Base-by-base conservation (phyloP, 2,888 invertebrate genomes). In the Barypeithes pellucidus region DNA sequence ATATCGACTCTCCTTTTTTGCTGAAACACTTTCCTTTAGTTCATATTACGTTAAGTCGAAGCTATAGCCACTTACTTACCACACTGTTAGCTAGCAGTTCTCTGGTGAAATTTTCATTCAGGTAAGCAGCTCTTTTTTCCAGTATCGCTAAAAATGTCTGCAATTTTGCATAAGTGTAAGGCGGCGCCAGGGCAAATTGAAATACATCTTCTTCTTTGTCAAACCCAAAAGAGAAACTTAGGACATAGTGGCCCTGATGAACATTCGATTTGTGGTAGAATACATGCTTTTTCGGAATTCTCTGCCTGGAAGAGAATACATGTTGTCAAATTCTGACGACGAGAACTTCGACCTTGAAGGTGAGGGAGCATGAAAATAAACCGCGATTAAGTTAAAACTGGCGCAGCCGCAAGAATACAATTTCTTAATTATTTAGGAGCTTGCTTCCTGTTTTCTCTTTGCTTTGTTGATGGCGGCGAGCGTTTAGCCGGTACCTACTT, bases 171-270 rank as follows among this genome's bases (percentile, higher is more conserved):
- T 98, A 99, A n/a, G 97, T 96, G 85, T 99, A 99, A 0, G 99
- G 99, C 75, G 94, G 95, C 24, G 94, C 94, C 80, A 98, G 91
- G 0, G 97, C 92, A 86, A 99, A 99, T 84, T 98, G 98, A 84
- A 97, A 98, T 0, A 96, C 91, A 82, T 98, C 98, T 79, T 97
- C 96, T 84, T 98, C 97, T 67, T 92, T 92, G 85, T 98, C 98
- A 84, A 99, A 99, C 22, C 94, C 93, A 85, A 98, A 98, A 0
- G 96, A 94, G 84, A 99, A 94, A 81, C 96, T 97, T 73, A 99
- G 89, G 33, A 99, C 93, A 85, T 97, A 96, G 79, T 98, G 94
- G 71, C 95, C 94, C 78, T 94, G 92, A 86, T 99, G 98, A 73
- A 92, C 90, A 9, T 93, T 88, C 1, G 98, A 98, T 78, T 94